Conservation (phyloP, 2,888 invertebrate genomes). For the Aphidoletes aphidimyza region DNA sequence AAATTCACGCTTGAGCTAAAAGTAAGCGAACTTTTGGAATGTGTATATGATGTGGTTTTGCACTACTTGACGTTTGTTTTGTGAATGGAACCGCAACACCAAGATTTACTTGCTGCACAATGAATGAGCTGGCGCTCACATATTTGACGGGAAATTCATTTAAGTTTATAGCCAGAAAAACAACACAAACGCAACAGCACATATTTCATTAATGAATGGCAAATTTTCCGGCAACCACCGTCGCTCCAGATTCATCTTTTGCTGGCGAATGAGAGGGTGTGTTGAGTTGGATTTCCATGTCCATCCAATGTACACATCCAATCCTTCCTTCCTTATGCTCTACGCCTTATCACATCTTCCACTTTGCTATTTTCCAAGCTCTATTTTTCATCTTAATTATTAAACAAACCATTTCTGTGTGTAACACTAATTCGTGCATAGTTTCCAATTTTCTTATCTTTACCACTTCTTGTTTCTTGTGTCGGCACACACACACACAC, state of each 20-base stretch:
- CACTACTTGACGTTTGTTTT: constrained; percentile 18
- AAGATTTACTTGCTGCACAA: constrained; percentile 5
- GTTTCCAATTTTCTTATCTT: constrained; percentile 34
- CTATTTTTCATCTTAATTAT: constrained; percentile 41
- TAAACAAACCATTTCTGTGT: constrained; percentile 51
- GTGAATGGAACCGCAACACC: constrained; percentile 32
- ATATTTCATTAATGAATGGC: constrained; percentile 49
- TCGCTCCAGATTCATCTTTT: neutral
- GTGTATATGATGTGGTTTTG: constrained; percentile 38
- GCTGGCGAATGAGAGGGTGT: neutral
- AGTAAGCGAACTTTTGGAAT: constrained; percentile 17
- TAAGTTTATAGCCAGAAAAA: constrained; percentile 24
- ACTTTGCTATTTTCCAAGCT: neutral
- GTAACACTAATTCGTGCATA: constrained; percentile 44
- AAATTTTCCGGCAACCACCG: constrained; percentile 36
- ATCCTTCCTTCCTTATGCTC: neutral
- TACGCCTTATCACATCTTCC: constrained; percentile 8
- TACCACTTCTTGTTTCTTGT: neutral
- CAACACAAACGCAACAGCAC: neutral
- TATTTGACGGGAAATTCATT: constrained; percentile 34
- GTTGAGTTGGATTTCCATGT: neutral
- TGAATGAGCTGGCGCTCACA: neutral
- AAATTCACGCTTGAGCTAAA: constrained; percentile 44
- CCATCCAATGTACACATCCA: neutral
- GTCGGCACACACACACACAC: neutral